Base-by-base conservation (phyloP, 2,888 invertebrate genomes). In the Epistrophella euchroma region DNA sequence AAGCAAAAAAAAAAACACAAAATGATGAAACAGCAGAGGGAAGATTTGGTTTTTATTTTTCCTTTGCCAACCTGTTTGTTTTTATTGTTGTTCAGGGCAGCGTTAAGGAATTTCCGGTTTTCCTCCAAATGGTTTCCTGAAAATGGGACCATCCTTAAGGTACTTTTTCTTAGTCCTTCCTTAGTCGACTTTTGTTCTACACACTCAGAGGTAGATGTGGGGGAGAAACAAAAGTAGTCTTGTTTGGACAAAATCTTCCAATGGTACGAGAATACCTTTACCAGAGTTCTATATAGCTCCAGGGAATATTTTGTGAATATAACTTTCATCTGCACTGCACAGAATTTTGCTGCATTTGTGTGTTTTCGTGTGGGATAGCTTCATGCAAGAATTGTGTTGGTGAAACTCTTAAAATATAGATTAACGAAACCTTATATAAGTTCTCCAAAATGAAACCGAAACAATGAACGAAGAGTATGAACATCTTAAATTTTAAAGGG, bases 251-350 rank as follows among this genome's bases (percentile, higher is more conserved):
- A 74, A 74, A 80, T 80, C 60, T 43, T 22, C 6, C 25, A 52
- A 52, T 28, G 52, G 52, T 25, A 52, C 45, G 15, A n/a, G 43
- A 13, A 11, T 28, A 55, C n/a, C n/a, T 28, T 28, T 25, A 15
- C 9, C 2, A 22, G 37, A 68, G 45, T 25, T 68, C 71, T 72
- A 35, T 15, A 60, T 56, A 71, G 74, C 83, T 71, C 52, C 11
- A 43, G 76, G 84, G 84, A 80, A 85, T 80, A 66, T 76, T 80
- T 72, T 72, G 80, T 80, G 84, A 72, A 85, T 76, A 85, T 72
- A 80, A 85, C 37, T 76, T 80, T 76, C 84, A 80, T 72, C 75
- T 85, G 80, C 76, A 73, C 68, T 60, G 79, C 47, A 37, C 13
- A 50, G 66, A 28, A 80, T 45, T 62, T 55, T 19, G 58, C 32